A percentile compares a stretch with the other conserved stretches of the same genome.
Evolutionary conservation across 2,888 invertebrate genomes (phyloP).

Genomic region (Acholoe squamosa): DNA sequence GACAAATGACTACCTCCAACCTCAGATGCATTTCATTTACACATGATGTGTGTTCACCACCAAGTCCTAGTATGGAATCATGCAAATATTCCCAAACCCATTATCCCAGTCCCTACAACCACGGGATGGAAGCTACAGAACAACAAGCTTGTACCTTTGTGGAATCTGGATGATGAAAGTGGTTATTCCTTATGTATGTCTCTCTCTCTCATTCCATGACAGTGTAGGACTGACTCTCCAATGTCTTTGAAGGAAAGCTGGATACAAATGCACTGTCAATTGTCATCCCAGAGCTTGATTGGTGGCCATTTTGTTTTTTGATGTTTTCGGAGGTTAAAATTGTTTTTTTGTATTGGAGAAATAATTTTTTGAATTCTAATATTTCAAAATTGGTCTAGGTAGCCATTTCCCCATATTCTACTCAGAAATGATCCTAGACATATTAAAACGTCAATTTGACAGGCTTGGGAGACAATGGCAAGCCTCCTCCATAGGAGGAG

Average conservation of each 20-base stretch:
- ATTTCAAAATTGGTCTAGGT: too few species aligned
- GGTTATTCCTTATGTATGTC: conserved; percentile 9
- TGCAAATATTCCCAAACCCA: conserved; percentile 28
- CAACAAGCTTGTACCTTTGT: conserved; percentile 42
- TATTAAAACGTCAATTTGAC: too few species aligned
- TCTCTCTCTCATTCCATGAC: conserved; percentile 26
- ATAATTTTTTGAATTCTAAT: too few species aligned
- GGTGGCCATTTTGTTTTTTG: too few species aligned
- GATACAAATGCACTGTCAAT: conserved; percentile 29
- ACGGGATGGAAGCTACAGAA: conserved; percentile 39
- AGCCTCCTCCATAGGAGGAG: too few species aligned
- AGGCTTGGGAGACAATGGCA: too few species aligned
- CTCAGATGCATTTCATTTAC: conserved; percentile 28
- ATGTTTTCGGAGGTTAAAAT: too few species aligned
- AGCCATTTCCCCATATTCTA: too few species aligned
- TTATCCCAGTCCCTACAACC: conserved; percentile 23
- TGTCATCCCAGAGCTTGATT: conserved; percentile 5
- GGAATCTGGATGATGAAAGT: conserved; percentile 29
- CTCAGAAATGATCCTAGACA: too few species aligned
- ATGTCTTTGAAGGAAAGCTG: not conserved
- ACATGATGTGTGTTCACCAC: conserved; percentile 10
- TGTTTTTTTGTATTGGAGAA: too few species aligned
- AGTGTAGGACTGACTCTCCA: conserved; percentile 23
- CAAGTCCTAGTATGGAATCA: conserved; percentile 1
- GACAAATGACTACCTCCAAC: conserved; percentile 33